These are phyloP conservation scores for Stenolophus ochropezus DNA, from an alignment of 2,888 invertebrate genomes.

Conservation along the genomic window DNA sequence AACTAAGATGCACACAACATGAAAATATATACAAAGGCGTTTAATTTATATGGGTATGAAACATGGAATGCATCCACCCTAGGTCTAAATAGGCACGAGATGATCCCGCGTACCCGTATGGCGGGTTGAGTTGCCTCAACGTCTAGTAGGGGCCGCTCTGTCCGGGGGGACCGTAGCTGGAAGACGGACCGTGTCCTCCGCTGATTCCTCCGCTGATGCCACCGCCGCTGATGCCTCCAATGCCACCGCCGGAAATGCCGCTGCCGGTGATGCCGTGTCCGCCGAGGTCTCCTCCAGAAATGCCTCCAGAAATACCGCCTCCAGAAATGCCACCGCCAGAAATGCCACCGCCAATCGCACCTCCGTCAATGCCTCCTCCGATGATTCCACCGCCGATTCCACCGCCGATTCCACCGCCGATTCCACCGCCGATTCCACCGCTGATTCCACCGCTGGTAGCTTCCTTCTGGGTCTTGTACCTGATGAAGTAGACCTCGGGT, in stretches of 20 bases:
- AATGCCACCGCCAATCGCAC: slow-evolving; percentile 36
- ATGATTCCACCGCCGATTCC: slow-evolving; percentile 67
- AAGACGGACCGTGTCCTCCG: slow-evolving; percentile 71
- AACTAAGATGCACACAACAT: slow-evolving; percentile 65
- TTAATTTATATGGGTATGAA: slow-evolving; percentile 47
- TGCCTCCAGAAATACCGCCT: slow-evolving; percentile 59
- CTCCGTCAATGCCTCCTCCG: slow-evolving; percentile 65
- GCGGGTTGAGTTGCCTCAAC: not conserved
- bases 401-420: slow-evolving; percentile 59
- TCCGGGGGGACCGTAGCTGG: slow-evolving; percentile 71
- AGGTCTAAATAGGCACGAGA: slow-evolving; percentile 55
- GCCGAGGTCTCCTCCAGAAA: slow-evolving; percentile 54
- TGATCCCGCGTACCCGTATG: slow-evolving; percentile 62
- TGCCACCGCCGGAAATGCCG: slow-evolving; percentile 40
- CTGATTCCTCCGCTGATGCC: slow-evolving; percentile 51
- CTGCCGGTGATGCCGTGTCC: slow-evolving; percentile 28
- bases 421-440: slow-evolving; percentile 61
- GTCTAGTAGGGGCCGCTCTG: slow-evolving; percentile 70
- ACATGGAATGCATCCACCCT: slow-evolving; percentile 41
- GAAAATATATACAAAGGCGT: slow-evolving; percentile 67
- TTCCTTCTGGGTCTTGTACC: slow-evolving; percentile 83
- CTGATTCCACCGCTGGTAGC: slow-evolving; percentile 70
- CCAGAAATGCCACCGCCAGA: slow-evolving; percentile 59
- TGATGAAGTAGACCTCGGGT: slow-evolving; percentile 93
- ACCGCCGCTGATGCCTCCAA: slow-evolving; percentile 50